Base-by-base conservation (phyloP, 2,888 invertebrate genomes). In the Phyto melanocephala region DNA sequence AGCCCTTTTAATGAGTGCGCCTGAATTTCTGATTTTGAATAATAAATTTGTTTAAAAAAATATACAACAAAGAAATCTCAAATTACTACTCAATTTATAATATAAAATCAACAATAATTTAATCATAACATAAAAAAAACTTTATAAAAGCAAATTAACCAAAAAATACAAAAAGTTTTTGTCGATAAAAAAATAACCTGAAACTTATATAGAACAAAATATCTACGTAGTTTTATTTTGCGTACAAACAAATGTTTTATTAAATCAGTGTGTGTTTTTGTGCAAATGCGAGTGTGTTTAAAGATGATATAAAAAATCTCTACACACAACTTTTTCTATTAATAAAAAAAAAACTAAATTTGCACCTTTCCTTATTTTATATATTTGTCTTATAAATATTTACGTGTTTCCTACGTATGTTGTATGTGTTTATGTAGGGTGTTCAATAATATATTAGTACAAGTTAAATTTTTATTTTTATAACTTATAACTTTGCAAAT, bases 281-380 rank as follows among this genome's bases (percentile, higher is more conserved):
- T 20, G n/a, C n/a, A 7, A 17, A 11, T 72, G 74, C 56, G 35
- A 74, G 72, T n/a, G n/a, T 74, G 56, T 24, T 56, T 56, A 11
- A 45, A 75, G 54, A 74, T 20, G 47, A 65, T 37, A 65, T n/a
- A 50, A 50, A n/a, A 63, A 74, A 63, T 47, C 60, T 63, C 56
- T 65, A 75, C 40, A 45, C 58, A 65, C 37, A 40, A 17, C 40
- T 40, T 58, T 24, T 7, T 6, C 17, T 7, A 15, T 7, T 37
- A 10, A 54, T 35, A 11, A 63, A 37, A 8, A 37, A 45, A 42
- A 40, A 40, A 22, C 22, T n/a, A 22, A 42, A n/a, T 24, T 71
- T 22, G 24, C 45, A 54, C 33, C 45, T 40, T 74, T 56, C n/a
- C n/a, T n/a, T n/a, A n/a, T 15, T 22, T 13, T 22, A 42, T 22